Base-by-base conservation (phyloP, 1,140 invertebrate genomes). In the Drosophila dunni region DNA sequence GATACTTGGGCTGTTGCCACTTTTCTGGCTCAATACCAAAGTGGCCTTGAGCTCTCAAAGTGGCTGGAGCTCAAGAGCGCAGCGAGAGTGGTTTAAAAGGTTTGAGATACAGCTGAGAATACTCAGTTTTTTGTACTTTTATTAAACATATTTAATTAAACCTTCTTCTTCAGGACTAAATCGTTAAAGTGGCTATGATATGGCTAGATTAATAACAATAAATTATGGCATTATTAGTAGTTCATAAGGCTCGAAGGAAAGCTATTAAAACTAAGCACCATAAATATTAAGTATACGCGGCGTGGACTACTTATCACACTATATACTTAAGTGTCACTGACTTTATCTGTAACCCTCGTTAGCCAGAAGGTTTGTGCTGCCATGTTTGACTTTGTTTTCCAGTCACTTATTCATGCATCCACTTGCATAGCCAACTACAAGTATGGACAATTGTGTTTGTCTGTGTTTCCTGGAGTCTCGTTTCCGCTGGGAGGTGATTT, bases 321-420 rank as follows among this genome's bases (percentile, higher is more conserved):
- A 29, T 29, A 6, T 29, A 5, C 4, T 0, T 29, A 29, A 29
- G 24, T 5, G 24, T 29, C 24, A 29, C 24, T 6, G 24, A 17
- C 15, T 46, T 40, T 4, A 1, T 11, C 1, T 11, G 0, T 11
- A 40, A 3, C 38, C 38, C 38, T 40, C 38, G 38, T 40, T 40
- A 11, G 38, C 38, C 10, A 3, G 10, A n/a, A 40, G 38, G 7
- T 3, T 15, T 15, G 3, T 29, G 13, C 50, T 33, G 50, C 6
- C 46, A 48, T 48, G 8, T 46, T 46, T 9, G 45, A 17, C 15
- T n/a, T 50, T 9, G 20, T 8, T 13, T 46, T 46, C 13, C 44
- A 29, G 46, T 34, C 13, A 34, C 10, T 46, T 46, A 17, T 46
- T 29, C 38, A 76, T 33, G 24, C 38, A 42, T 74, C 63, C 58